phyloP scores from a whole-genome alignment of 2,888 invertebrate species.

The Aspidapion aeneum region DNA sequence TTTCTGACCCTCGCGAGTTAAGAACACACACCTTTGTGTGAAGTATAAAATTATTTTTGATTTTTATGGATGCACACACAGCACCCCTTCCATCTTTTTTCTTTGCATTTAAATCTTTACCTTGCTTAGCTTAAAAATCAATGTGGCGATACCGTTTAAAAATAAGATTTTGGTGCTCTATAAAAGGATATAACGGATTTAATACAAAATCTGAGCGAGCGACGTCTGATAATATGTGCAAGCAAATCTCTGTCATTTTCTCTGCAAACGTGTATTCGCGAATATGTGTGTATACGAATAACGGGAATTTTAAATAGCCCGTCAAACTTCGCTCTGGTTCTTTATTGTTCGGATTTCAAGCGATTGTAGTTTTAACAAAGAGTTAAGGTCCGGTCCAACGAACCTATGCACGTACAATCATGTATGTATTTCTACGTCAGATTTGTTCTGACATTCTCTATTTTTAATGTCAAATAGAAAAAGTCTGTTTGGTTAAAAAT shows the following conservation, averaged over 20 bases:
- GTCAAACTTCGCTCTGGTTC: constrained; percentile 26
- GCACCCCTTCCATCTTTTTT: no score
- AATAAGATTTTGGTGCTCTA: neutral
- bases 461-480: neutral
- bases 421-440: neutral
- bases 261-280: constrained; percentile 12
- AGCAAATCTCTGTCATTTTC: neutral
- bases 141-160: no score
- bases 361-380: neutral
- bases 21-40: no score
- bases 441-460: neutral
- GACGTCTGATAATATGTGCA: neutral
- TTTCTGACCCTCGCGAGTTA: no score
- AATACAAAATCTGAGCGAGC: neutral
- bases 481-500: no score
- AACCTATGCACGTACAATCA: no score
- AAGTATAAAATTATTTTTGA: no score
- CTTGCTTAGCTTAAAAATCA: no score
- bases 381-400: neutral
- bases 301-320: constrained; percentile 24
- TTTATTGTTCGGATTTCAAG: constrained; percentile 25
- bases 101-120: no score
- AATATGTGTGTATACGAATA: constrained; percentile 17
- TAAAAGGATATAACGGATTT: neutral
- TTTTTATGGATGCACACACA: no score